These are phyloP conservation scores for Erpornis zantholeuca DNA, from an alignment of 2,113 vertebrate species.

Conservation along the genomic window DNA sequence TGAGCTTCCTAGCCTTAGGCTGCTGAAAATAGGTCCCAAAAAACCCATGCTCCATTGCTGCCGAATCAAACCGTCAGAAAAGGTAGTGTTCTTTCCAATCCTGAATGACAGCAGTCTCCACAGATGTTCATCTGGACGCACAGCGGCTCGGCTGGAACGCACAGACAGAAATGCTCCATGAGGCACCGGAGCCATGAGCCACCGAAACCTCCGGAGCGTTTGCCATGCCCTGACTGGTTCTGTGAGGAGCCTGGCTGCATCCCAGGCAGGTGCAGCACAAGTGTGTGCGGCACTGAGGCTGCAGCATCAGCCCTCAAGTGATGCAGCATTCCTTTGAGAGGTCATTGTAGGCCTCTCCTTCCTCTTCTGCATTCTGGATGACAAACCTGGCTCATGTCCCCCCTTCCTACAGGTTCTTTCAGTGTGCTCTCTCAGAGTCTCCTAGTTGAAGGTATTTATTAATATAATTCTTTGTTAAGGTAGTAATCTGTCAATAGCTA, in stretches of 20 bases:
- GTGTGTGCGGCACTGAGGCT: accelerated
- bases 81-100: neutral
- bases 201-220: accelerated
- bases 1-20: slow-evolving; percentile 36
- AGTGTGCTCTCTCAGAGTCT: neutral
- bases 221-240: neutral
- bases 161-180: neutral
- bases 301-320: neutral
- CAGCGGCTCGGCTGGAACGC: neutral
- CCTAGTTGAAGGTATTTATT: neutral
- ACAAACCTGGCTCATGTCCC: neutral
- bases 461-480: slow-evolving; percentile 6
- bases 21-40: slow-evolving; percentile 33
- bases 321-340: neutral
- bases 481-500: neutral
- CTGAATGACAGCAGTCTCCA: slow-evolving; percentile 51
- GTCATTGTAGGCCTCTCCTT: neutral
- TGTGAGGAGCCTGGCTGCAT: neutral
- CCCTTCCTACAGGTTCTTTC: neutral
- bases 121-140: neutral
- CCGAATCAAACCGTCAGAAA: neutral
- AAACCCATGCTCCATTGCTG: neutral
- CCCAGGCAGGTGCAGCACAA: neutral
- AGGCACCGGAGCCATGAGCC: neutral
- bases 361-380: neutral